These are phyloP conservation scores for Podocnemis expansa DNA, from an alignment of 2,113 vertebrate species.

Conservation along the genomic window DNA sequence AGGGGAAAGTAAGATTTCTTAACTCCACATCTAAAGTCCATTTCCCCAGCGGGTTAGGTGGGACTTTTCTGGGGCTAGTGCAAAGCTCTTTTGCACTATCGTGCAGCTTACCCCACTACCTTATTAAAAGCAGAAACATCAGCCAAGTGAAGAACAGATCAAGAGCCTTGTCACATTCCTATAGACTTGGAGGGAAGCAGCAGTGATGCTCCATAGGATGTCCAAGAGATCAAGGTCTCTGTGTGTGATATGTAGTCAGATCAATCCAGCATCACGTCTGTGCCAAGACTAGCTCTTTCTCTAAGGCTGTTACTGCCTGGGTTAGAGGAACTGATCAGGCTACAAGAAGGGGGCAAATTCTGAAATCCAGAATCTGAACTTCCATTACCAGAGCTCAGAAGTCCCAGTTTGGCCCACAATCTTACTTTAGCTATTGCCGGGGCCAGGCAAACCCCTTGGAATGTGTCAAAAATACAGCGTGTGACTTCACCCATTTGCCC, in stretches of 20 bases:
- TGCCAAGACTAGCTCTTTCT: neutral
- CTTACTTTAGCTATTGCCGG: neutral
- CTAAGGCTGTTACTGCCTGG: neutral
- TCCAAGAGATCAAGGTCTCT: neutral
- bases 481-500: neutral
- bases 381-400: neutral
- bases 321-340: neutral
- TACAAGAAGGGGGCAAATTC: neutral
- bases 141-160: neutral
- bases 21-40: neutral
- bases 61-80: neutral
- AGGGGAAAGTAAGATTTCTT: conserved; percentile 84
- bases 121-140: neutral
- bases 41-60: neutral
- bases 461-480: neutral
- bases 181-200: neutral
- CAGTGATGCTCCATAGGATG: neutral
- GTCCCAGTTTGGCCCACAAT: neutral
- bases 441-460: neutral
- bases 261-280: neutral
- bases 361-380: neutral
- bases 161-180: accelerated
- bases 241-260: neutral
- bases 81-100: neutral
- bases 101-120: neutral